Evolutionary conservation across 2,113 vertebrate species (phyloP).

Genomic region (Salminus brasiliensis): DNA sequence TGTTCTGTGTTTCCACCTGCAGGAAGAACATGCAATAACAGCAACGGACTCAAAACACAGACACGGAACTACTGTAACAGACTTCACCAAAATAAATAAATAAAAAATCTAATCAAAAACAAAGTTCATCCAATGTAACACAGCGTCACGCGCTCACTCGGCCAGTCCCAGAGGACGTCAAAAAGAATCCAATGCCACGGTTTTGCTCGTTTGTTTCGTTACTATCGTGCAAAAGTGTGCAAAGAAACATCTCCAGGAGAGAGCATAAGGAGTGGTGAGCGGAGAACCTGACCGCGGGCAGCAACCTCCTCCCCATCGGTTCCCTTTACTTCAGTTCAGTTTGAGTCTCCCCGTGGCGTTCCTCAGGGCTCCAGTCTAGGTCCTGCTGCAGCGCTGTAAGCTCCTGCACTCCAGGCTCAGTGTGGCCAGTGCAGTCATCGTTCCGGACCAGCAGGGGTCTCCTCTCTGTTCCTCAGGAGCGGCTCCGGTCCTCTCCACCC

Average conservation of each 20-base stretch:
- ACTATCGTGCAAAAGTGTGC: slow-evolving; percentile 35
- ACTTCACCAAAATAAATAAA: slow-evolving; percentile 17
- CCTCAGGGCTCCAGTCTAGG: background rate
- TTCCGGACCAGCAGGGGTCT: background rate
- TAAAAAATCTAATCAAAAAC: slow-evolving; percentile 5
- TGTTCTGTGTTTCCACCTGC: background rate
- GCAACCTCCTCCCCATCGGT: background rate
- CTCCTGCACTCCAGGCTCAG: slow-evolving; percentile 6
- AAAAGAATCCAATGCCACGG: slow-evolving; percentile 13
- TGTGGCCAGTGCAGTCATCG: background rate
- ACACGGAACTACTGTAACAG: slow-evolving; percentile 10
- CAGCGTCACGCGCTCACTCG: background rate
- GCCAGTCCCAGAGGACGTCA: background rate
- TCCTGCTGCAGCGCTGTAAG: background rate
- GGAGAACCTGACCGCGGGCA: background rate
- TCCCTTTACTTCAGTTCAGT: too few relatives aligned
- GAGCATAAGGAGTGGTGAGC: slow-evolving; percentile 4
- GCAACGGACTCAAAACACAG: slow-evolving; percentile 12
- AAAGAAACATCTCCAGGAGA: slow-evolving; percentile 19
- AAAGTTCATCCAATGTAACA: background rate
- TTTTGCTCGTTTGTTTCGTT: too few relatives aligned
- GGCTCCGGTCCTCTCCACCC: slow-evolving; percentile 81
- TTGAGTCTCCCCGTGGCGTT: background rate
- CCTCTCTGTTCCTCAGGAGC: slow-evolving; percentile 70
- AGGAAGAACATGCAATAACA: slow-evolving; percentile 29